Evolutionary conservation across 2,797 vertebrate genomes (phyloP).

Genomic region (Sebastes vulpes): DNA sequence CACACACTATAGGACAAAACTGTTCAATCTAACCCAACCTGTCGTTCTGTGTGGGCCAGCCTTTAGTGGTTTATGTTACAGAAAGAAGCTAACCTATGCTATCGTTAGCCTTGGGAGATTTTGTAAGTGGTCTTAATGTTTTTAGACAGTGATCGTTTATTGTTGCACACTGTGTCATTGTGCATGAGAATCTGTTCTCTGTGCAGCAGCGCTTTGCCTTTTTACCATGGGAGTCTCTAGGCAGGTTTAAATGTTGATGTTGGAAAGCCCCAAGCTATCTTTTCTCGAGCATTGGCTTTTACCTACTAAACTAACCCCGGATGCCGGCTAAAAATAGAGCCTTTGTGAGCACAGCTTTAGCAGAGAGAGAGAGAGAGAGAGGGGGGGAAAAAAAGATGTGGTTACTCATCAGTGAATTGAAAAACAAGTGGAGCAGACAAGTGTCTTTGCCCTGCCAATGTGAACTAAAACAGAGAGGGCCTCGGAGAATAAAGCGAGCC

Average conservation of each 20-base stretch:
- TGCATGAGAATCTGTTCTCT: constrained; percentile 32
- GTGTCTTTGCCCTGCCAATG: constrained; percentile 71
- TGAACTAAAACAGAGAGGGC: constrained; percentile 63
- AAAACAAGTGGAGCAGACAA: constrained; percentile 80
- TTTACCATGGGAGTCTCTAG: constrained; percentile 42
- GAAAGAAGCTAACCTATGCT: constrained; percentile 3
- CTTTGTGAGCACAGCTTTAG: constrained; percentile 69
- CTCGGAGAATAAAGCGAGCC: constrained; percentile 60
- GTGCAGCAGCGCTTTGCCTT: constrained; percentile 30
- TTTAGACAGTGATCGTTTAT: constrained; percentile 36
- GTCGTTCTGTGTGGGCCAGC: too few relatives aligned
- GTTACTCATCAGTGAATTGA: constrained; percentile 81
- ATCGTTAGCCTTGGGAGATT: constrained; percentile 15
- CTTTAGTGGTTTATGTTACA: neutral
- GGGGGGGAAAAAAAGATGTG: constrained; percentile 32
- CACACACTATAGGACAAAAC: too few relatives aligned
- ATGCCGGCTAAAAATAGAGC: constrained; percentile 76
- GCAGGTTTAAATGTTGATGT: constrained; percentile 70
- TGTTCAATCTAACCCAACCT: too few relatives aligned
- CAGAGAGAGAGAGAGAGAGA: neutral
- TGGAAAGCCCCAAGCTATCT: constrained; percentile 72
- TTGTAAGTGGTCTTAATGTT: constrained; percentile 28
- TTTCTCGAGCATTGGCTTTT: constrained; percentile 54
- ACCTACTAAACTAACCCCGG: constrained; percentile 75
- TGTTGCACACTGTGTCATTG: constrained; percentile 33